phyloP scores from a whole-genome alignment of 2,113 vertebrate genomes.

The Vulpes ferrilata region DNA sequence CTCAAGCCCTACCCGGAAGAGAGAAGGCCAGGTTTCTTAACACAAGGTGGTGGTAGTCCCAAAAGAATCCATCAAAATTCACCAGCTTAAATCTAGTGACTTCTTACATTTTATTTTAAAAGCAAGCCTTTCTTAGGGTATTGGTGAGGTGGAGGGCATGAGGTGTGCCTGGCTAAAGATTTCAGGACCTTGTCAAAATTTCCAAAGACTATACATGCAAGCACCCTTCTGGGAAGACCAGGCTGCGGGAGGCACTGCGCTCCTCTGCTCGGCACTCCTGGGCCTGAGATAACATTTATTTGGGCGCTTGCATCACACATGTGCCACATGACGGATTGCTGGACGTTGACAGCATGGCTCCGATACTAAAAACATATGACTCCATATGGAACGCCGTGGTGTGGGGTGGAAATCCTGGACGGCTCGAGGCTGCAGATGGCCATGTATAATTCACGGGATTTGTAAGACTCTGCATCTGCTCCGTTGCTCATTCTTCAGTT shows the following conservation, averaged over 20 bases:
- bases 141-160: neutral
- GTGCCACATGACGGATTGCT: conserved; percentile 60
- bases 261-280: neutral
- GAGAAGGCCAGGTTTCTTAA: neutral
- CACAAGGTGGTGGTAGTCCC: accelerated
- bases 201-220: neutral
- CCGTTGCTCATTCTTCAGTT: conserved; percentile 82
- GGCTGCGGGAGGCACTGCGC: neutral
- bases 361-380: conserved; percentile 78
- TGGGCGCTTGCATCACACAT: conserved; percentile 71
- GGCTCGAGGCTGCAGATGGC: conserved; percentile 83
- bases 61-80: accelerated
- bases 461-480: conserved; percentile 81
- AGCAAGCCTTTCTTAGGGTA: neutral
- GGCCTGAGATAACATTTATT: conserved; percentile 37
- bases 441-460: conserved; percentile 80
- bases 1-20: neutral
- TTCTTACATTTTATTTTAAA: neutral
- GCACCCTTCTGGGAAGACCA: neutral
- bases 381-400: conserved; percentile 78
- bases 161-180: neutral
- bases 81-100: neutral
- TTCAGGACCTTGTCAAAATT: neutral
- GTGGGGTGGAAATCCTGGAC: conserved; percentile 72
- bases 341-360: conserved; percentile 73